Evolutionary conservation across 1,140 invertebrate species (phyloP).

Genomic region (Megalopta genalis): DNA sequence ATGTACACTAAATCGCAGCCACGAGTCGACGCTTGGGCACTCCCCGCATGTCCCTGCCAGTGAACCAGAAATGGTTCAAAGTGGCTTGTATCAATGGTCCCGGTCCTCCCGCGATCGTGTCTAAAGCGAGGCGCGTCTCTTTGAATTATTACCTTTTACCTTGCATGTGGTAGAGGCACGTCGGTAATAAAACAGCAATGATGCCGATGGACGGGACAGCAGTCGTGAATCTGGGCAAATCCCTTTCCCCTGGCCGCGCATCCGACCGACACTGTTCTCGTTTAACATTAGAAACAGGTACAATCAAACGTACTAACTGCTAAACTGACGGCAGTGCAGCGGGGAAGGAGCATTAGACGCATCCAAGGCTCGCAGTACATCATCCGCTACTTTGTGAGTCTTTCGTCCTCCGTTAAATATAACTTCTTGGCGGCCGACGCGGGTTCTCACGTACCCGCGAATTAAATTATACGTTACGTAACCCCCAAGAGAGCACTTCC

Average conservation of each 20-base stretch:
- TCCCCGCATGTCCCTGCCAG: too few species aligned
- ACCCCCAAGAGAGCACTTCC: not conserved
- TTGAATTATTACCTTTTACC: constrained; percentile 73
- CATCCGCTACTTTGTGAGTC: not conserved
- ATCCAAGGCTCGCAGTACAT: not conserved
- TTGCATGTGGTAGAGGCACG: constrained; percentile 74
- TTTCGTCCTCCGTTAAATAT: not conserved
- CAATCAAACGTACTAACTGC: constrained; percentile 66
- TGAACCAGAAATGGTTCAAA: not conserved
- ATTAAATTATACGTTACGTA: not conserved
- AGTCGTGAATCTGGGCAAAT: constrained; percentile 74
- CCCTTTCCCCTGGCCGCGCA: constrained; percentile 72
- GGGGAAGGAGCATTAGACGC: constrained; percentile 48
- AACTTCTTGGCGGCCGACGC: not conserved
- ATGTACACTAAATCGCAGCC: too few species aligned
- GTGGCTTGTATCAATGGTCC: not conserved
- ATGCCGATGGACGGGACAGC: constrained; percentile 76
- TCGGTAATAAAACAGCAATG: constrained; percentile 75
- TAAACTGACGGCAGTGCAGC: constrained; percentile 47
- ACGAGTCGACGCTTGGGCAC: too few species aligned
- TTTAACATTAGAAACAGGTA: constrained; percentile 75
- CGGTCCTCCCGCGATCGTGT: constrained; percentile 53
- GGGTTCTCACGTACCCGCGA: not conserved
- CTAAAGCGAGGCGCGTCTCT: constrained; percentile 54
- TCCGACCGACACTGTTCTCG: constrained; percentile 74